Evolutionary conservation across 2,113 vertebrate genomes (phyloP).

Genomic region (Apteryx owenii): DNA sequence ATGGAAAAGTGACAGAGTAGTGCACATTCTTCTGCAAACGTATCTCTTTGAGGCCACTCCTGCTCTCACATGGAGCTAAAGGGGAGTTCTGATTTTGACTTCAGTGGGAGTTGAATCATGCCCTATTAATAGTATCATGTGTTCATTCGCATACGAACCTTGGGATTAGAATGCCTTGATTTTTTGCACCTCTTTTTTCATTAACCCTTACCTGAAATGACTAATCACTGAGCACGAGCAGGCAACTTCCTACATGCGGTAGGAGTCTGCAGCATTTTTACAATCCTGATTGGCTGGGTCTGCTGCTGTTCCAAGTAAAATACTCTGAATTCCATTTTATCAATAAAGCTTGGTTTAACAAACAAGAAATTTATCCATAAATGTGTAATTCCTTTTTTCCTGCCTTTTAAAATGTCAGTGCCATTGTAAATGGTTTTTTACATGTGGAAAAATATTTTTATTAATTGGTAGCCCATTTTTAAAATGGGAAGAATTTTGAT

Average conservation of each 20-base stretch:
- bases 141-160: slow-evolving; percentile 46
- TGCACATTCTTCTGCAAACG: not conserved
- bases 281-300: slow-evolving; percentile 81
- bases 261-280: slow-evolving; percentile 79
- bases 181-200: slow-evolving; percentile 77
- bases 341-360: slow-evolving; percentile 90
- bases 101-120: slow-evolving; percentile 42
- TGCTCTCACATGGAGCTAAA: slow-evolving; percentile 5
- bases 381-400: slow-evolving; percentile 81
- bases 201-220: slow-evolving; percentile 72
- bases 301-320: slow-evolving; percentile 85
- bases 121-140: slow-evolving; percentile 18
- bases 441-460: slow-evolving; percentile 76
- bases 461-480: slow-evolving; percentile 76
- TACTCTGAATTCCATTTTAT: slow-evolving; percentile 86
- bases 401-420: slow-evolving; percentile 72
- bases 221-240: slow-evolving; percentile 69
- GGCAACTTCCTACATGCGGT: slow-evolving; percentile 74
- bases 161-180: slow-evolving; percentile 70
- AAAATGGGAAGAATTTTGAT: slow-evolving; percentile 71
- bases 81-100: slow-evolving; percentile 37
- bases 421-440: slow-evolving; percentile 77
- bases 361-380: slow-evolving; percentile 80
- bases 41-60: not conserved
- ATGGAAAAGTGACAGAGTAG: slow-evolving; percentile 25